Evolutionary conservation across 2,888 invertebrate species (phyloP).

Genomic region (Platycheirus rosarum): DNA sequence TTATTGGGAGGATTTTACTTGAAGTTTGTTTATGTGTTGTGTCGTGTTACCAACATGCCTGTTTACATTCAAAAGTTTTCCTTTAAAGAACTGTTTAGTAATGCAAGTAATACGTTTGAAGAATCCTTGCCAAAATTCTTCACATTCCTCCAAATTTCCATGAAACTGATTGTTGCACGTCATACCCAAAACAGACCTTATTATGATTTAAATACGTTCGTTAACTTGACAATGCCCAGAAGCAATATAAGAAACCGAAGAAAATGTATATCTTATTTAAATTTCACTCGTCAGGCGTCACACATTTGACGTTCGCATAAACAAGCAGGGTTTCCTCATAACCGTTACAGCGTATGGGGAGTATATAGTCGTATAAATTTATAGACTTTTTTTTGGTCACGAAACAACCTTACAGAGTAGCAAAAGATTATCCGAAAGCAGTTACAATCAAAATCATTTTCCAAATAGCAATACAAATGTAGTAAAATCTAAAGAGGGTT

Average conservation of each 20-base stretch:
- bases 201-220: conserved; percentile 32
- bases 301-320: conserved; percentile 3
- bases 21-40: no score
- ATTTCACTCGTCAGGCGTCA: conserved; percentile 43
- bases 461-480: conserved; percentile 64
- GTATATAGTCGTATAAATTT: background rate
- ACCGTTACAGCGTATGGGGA: background rate
- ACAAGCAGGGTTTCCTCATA: conserved; percentile 10
- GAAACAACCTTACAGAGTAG: conserved; percentile 20
- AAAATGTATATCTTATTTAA: conserved; percentile 47
- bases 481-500: conserved; percentile 56
- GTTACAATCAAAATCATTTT: conserved; percentile 68
- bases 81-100: no score
- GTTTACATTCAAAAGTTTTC: no score
- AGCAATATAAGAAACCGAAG: conserved; percentile 27
- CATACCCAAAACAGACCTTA: conserved; percentile 41
- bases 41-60: no score
- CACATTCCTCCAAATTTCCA: no score
- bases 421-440: conserved; percentile 65
- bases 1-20: no score
- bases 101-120: no score
- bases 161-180: conserved; percentile 46
- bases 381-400: conserved; percentile 27
- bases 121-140: no score
- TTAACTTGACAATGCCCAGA: conserved; percentile 49